Conservation (phyloP, 64 coral and sea anemone genomes). For the Hydrozoanthus tunicans region DNA sequence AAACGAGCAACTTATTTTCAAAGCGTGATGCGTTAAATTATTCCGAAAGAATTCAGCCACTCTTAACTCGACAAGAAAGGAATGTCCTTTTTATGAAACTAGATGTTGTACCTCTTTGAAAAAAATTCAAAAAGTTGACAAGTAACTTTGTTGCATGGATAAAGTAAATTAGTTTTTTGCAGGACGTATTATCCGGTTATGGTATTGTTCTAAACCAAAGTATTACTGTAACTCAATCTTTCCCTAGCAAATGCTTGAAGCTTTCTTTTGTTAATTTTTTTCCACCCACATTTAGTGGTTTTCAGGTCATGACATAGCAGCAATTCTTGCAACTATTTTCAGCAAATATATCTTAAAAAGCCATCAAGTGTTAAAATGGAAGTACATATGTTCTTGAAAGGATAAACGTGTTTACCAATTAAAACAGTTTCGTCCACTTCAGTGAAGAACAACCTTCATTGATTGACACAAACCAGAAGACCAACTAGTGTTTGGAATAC, state of each 20-base stretch:
- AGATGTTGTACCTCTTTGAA: no score
- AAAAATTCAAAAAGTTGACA: no score
- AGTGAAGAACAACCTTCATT: constrained; percentile 31
- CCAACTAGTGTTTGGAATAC: not conserved
- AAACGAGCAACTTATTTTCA: no score
- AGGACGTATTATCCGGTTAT: no score
- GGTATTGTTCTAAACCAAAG: not conserved
- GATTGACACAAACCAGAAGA: constrained; percentile 47
- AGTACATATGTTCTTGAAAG: constrained; percentile 32
- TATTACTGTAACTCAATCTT: not conserved
- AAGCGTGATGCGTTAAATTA: no score
- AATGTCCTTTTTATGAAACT: no score
- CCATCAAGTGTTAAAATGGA: constrained; percentile 27
- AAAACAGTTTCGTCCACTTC: constrained; percentile 33
- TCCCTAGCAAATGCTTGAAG: not conserved
- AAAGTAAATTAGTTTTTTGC: no score
- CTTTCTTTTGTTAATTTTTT: not conserved
- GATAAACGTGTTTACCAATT: constrained; percentile 35
- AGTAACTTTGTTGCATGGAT: no score
- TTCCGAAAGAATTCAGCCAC: no score
- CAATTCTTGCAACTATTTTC: not conserved
- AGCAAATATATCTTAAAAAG: constrained; percentile 2
- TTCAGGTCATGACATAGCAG: not conserved
- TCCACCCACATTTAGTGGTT: constrained; percentile 28
- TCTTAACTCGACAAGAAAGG: no score